Base-by-base conservation (phyloP, 2,888 invertebrate genomes). In the Cordilura impudica region DNA sequence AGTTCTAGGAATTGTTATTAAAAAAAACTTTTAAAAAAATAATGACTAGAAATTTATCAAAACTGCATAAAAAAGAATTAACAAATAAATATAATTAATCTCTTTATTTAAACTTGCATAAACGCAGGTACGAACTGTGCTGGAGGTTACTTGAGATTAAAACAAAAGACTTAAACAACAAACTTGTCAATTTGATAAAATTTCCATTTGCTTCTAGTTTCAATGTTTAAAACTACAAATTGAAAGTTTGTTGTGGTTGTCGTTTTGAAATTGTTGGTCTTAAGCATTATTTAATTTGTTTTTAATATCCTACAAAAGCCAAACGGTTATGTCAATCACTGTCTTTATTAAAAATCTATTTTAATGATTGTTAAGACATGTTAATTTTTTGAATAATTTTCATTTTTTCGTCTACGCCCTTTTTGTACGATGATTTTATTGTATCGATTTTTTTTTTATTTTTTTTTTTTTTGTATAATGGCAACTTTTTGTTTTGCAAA, bases 91-190 rank as follows among this genome's bases (percentile, higher is more conserved):
- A 39, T n/a, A n/a, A 39, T 39, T 39, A 29, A 54, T 54, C 26
- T 54, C 31, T 29, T 53, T 29, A 29, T 53, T 29, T n/a, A 10
- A 16, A 54, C n/a, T 39, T 8, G 12, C 3, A 1, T 31, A 31
- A 2, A 4, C 29, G 5, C 1, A 4, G 6, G 6, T 29, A 31
- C 31, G 31, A n/a, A n/a, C 7, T 29, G 31, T 21, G 16, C 6
- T 31, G 8, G n/a, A n/a, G n/a, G n/a, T n/a, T n/a, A n/a, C n/a
- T n/a, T n/a, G 0, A 16, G 0, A 31, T 6, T 6, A 31, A 79
- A 79, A 63, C 79, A 58, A 75, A 75, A 75, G 79, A 79, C 10
- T 79, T 63, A 75, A 72, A 58, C 31, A 61, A 63, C 67, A 75
- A 63, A 75, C 79, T 19, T 60, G 19, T 45, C 6, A 21, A 12